Percentiles rank a stretch among this genome's conserved stretches.
Evolutionary conservation across 2,888 invertebrate species (phyloP).

Genomic region (Argynnis bischoffii): DNA sequence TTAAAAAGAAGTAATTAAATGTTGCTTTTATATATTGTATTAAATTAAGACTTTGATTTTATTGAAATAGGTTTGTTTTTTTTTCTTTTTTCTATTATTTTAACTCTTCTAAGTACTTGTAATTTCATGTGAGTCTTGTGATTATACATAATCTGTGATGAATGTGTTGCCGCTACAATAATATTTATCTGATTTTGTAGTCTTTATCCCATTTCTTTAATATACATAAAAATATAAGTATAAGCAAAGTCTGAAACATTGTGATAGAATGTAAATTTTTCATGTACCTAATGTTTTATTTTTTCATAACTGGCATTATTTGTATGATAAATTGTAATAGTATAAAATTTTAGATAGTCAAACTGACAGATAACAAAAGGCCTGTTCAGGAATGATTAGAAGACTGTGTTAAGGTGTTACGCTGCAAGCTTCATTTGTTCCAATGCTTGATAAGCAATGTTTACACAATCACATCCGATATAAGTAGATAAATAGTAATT

Average conservation of each 20-base stretch:
- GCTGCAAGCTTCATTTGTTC: constrained; percentile 24
- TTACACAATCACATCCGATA: background rate
- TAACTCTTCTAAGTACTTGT: constrained; percentile 6
- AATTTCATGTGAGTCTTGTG: constrained; percentile 16
- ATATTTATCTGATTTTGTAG: constrained; percentile 44
- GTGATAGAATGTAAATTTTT: constrained; percentile 65
- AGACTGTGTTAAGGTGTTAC: constrained; percentile 29
- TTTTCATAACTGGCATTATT: constrained; percentile 44
- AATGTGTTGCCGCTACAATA: constrained; percentile 46
- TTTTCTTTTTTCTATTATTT: constrained; percentile 12
- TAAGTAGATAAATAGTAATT: constrained; percentile 21
- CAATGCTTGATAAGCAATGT: constrained; percentile 19
- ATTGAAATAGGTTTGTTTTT: constrained; percentile 9
- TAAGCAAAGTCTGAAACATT: constrained; percentile 66
- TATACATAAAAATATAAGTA: constrained; percentile 47
- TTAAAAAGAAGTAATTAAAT: constrained; percentile 3
- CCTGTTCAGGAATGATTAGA: constrained; percentile 25
- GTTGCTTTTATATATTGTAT: constrained; percentile 13
- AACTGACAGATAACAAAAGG: constrained; percentile 19
- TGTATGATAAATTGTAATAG: constrained; percentile 43
- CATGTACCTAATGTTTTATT: constrained; percentile 53
- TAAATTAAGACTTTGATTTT: constrained; percentile 12
- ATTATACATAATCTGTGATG: constrained; percentile 56
- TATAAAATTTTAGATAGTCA: constrained; percentile 37
- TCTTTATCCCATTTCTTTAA: constrained; percentile 46